Base-by-base conservation (phyloP, 2,888 invertebrate species). In the Keiferia lycopersicella region DNA sequence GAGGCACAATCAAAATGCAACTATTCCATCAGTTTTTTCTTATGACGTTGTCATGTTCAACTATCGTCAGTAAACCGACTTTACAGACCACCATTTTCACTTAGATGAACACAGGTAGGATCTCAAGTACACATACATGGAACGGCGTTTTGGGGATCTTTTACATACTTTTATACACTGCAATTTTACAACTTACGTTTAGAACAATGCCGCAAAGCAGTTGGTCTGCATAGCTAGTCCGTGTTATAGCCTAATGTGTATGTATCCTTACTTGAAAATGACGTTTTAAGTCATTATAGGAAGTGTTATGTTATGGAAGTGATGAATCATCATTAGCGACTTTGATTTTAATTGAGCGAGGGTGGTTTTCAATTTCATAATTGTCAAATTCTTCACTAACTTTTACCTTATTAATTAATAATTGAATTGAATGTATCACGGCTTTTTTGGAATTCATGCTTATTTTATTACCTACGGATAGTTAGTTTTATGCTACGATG, bases 271-370 rank as follows among this genome's bases (percentile, higher is more conserved):
- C 38, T 38, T 38, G 16, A 38, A 59, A 59, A 41, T 22, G 41
- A 41, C 10, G 10, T 2, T 50, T 50, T 1, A 30, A 18, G 41
- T 59, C 62, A 60, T 62, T 65, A 53, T 20, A 56, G 41, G 16
- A 58, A 50, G 50, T 18, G 22, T 59, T 12, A 41, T 59, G 45
- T 45, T 18, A n/a, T 41, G 59, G 53, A 26, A 20, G 22, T 53
- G 60, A 65, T 62, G 62, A 63, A 51, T 60, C 60, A 41, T 62
- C n/a, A 45, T 62, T 59, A n/a, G 30, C 26, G 50, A 41, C 8
- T 18, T 41, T 57, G 26, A 48, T 58, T 61, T 64, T 65, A 65
- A 62, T 62, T 57, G 50, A 62, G 58, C 51, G 30, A 8, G 38
- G 59, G 50, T 38, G 58, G 59, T 26, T 34, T 50, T 39, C 57